These are phyloP conservation scores for Labeo catla DNA, from an alignment of 2,113 vertebrate genomes.

Conservation along the genomic window DNA sequence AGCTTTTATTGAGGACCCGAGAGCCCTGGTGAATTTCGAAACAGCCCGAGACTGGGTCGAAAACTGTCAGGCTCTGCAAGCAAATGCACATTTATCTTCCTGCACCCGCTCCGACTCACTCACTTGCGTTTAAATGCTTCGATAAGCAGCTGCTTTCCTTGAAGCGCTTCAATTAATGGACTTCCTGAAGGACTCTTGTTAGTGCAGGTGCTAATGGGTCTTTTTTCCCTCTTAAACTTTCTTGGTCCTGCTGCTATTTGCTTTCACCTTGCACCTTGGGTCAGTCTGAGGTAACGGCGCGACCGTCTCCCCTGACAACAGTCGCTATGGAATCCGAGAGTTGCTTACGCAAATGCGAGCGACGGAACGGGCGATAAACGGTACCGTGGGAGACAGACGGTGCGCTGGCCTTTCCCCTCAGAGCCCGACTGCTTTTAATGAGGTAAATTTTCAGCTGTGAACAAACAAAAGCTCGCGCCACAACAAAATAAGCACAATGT, in stretches of 20 bases:
- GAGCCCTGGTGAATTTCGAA: slow-evolving; percentile 5
- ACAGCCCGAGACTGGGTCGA: neutral
- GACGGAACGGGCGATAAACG: slow-evolving; percentile 18
- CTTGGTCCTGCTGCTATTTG: neutral
- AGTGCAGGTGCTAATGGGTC: neutral
- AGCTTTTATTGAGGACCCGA: neutral
- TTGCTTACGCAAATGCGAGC: slow-evolving; percentile 32
- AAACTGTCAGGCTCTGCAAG: slow-evolving; percentile 11
- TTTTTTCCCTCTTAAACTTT: neutral
- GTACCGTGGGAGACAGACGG: neutral
- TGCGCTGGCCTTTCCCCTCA: slow-evolving; percentile 22
- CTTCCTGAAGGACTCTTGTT: slow-evolving; percentile 14
- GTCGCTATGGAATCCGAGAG: slow-evolving; percentile 16
- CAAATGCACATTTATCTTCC: slow-evolving; percentile 41
- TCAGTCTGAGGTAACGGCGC: neutral
- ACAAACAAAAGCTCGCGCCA: slow-evolving; percentile 25
- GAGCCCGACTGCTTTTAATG: slow-evolving; percentile 33
- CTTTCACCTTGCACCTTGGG: slow-evolving; percentile 7
- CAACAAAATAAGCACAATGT: neutral
- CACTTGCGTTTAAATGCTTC: slow-evolving; percentile 25
- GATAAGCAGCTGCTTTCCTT: slow-evolving; percentile 35
- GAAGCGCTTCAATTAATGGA: slow-evolving; percentile 36
- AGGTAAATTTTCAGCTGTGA: slow-evolving; percentile 28
- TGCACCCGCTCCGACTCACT: neutral
- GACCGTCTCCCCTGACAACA: slow-evolving; percentile 38